Conservation (phyloP, 2,888 invertebrate species). For the Drosophila kuntzei region DNA sequence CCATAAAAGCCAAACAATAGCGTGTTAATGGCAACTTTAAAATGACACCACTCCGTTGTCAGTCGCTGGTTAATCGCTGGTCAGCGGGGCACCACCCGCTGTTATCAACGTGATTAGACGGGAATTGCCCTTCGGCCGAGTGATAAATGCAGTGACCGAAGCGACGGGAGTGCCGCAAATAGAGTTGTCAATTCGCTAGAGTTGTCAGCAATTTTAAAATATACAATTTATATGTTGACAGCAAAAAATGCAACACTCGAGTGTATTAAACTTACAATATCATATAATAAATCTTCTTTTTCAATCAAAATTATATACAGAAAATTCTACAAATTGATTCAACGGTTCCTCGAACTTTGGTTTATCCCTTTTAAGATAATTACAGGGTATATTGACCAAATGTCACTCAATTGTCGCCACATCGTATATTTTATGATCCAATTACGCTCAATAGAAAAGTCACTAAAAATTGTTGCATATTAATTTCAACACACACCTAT, state of each 20-base stretch:
- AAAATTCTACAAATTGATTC: not conserved
- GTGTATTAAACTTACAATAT: too few species aligned
- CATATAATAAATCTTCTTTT: not conserved
- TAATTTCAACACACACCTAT: constrained; percentile 46
- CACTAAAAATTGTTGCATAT: constrained; percentile 59
- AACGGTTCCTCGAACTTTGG: not conserved
- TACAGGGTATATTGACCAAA: constrained; percentile 9
- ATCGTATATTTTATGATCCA: constrained; percentile 65
- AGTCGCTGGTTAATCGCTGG: constrained; percentile 63
- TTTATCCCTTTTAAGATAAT: not conserved
- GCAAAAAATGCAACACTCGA: too few species aligned
- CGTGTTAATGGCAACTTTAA: constrained; percentile 81
- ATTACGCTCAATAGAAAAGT: constrained; percentile 71
- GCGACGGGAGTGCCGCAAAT: constrained; percentile 52
- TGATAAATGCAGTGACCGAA: constrained; percentile 64
- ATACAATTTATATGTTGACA: constrained; percentile 6
- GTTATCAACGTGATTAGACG: constrained; percentile 63
- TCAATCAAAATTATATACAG: not conserved
- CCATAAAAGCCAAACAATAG: constrained; percentile 73
- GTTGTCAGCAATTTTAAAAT: constrained; percentile 43
- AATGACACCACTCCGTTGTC: constrained; percentile 73
- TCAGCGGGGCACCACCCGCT: constrained; percentile 67
- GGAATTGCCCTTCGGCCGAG: constrained; percentile 35
- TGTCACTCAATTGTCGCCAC: not conserved
- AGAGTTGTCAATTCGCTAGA: constrained; percentile 67